Evolutionary conservation across 2,888 invertebrate species (phyloP).

Genomic region (Lamellibrachia satsuma): DNA sequence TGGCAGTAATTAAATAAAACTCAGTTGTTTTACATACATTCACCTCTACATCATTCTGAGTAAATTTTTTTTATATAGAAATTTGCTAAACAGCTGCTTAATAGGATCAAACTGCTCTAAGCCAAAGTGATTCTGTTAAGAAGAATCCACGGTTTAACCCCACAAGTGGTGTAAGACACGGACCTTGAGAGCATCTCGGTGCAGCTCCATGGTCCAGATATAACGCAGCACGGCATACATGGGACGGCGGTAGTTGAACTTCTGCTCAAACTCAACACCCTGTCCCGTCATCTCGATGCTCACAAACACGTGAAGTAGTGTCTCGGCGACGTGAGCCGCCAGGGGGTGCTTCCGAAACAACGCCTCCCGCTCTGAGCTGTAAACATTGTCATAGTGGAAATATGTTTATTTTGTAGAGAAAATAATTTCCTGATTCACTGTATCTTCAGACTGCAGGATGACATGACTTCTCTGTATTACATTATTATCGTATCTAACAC

Average conservation of each 20-base stretch:
- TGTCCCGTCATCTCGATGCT: constrained; percentile 97
- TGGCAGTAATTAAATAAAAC: too few relatives aligned
- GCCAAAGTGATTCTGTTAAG: not conserved
- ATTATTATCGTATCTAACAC: too few relatives aligned
- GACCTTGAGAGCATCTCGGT: constrained; percentile 79
- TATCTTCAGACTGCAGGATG: not conserved
- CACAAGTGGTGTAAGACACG: constrained; percentile 6
- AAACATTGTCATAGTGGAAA: not conserved
- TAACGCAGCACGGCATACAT: constrained; percentile 95
- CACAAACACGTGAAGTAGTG: constrained; percentile 90
- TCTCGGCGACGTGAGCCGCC: constrained; percentile 76
- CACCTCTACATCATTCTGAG: too few relatives aligned
- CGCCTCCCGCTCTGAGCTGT: constrained; percentile 69
- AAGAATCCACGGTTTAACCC: not conserved
- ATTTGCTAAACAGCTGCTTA: not conserved
- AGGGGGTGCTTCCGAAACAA: constrained; percentile 79
- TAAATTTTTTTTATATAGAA: too few relatives aligned
- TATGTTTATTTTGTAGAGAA: not conserved
- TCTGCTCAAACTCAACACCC: constrained; percentile 94
- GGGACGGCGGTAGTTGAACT: constrained; percentile 93
- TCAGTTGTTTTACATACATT: too few relatives aligned
- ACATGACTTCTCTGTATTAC: not conserved
- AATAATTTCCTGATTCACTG: too few relatives aligned
- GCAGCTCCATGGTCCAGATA: constrained; percentile 84
- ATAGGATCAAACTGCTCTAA: not conserved